Base-by-base conservation (phyloP, 1,140 invertebrate species). In the Doryteuthis pealeii region DNA sequence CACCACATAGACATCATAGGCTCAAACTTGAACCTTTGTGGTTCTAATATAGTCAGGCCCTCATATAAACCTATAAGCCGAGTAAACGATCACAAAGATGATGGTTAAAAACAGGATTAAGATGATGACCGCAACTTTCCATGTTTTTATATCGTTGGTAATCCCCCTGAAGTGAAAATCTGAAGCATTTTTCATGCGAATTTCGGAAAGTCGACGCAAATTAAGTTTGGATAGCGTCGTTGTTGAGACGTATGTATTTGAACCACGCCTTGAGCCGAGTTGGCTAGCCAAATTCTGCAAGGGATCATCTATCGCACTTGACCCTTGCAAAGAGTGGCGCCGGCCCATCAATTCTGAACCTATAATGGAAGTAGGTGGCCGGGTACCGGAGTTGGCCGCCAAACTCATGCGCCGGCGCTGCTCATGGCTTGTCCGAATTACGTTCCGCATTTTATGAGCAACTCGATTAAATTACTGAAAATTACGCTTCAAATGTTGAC, bases 341-440 rank as follows among this genome's bases (percentile, higher is more conserved):
- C 54, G 54, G 26, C 54, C 26, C 54, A 28, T 58, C 26, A 58
- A 18, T 58, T 58, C 54, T 18, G 54, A 28, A 58, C 18, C 18
- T n/a, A 58, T 18, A n/a, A 15, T 4, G 18, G 54, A 4, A 15
- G 18, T 18, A 28, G 54, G 54, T 28, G 26, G 54, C 26, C 54
- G 54, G 54, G 4, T 18, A 28, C 26, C 26, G 3, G 54, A 28
- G 15, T 15, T 58, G 18, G 54, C 26, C 54, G 15, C 54, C 15
- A 58, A 15, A 18, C 54, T 58, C 54, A 58, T 58, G 54, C 54
- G 54, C 54, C 54, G 54, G 54, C 54, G 54, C 54, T 58, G 54
- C 54, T 58, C 54, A 15, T 58, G 54, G 15, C 54, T 58, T n/a
- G 54, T 58, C 26, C 54, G 18, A 4, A 58, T 58, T 15, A 58